Percentiles rank a stretch among this genome's conserved stretches.
These are phyloP conservation scores for Crotophaga sulcirostris DNA, from an alignment of 2,113 vertebrate species.

Conservation along the genomic window DNA sequence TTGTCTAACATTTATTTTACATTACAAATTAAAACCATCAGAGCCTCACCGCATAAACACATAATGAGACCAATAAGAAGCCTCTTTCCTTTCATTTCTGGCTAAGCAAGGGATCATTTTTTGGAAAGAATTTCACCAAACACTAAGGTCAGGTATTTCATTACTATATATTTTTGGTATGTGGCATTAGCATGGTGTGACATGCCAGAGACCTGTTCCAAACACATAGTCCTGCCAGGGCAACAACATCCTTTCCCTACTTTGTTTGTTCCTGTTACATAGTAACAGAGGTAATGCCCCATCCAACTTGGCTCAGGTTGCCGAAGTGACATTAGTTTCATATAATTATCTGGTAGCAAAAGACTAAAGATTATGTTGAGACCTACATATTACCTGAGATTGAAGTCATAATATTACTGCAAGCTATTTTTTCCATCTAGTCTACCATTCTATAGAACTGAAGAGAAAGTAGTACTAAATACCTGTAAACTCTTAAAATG, in stretches of 20 bases:
- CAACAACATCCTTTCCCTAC: not conserved
- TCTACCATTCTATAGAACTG: not conserved
- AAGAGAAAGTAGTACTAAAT: not conserved
- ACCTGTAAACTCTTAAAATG: not conserved
- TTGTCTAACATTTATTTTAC: not conserved
- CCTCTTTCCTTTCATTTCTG: not conserved
- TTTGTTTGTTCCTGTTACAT: not conserved
- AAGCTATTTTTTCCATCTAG: not conserved
- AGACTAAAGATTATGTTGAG: not conserved
- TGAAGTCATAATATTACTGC: not conserved
- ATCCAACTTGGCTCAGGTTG: not conserved
- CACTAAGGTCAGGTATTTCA: not conserved
- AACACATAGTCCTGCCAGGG: not conserved
- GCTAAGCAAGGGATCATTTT: not conserved
- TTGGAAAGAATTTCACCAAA: not conserved
- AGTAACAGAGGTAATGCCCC: not conserved
- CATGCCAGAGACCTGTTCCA: not conserved
- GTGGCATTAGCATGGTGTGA: not conserved
- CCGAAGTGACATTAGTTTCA: not conserved
- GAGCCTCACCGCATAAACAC: not conserved
- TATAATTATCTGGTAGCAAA: not conserved
- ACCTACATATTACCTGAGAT: not conserved
- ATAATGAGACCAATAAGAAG: not conserved
- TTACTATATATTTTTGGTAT: not conserved
- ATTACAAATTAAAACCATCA: not conserved